Conservation (phyloP, 2,888 invertebrate genomes). For the Prenolepis imparis region DNA sequence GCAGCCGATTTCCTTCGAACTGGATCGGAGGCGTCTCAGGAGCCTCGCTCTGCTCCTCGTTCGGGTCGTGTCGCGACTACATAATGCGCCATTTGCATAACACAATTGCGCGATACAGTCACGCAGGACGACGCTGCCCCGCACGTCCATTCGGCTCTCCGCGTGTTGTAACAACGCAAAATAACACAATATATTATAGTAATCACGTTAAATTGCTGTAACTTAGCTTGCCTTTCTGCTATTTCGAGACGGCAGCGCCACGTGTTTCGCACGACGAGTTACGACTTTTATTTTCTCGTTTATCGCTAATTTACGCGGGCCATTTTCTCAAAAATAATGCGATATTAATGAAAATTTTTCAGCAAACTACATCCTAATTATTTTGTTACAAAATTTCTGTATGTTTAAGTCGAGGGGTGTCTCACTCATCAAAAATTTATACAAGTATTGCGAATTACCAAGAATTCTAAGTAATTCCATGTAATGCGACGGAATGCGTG, state of each 20-base stretch:
- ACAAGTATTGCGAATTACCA: too few relatives aligned
- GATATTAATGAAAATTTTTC: not conserved
- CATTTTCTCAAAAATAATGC: not conserved
- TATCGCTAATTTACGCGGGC: not conserved
- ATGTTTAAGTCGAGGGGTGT: too few relatives aligned
- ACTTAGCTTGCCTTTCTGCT: not conserved
- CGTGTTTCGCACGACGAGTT: not conserved
- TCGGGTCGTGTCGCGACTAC: constrained; percentile 44
- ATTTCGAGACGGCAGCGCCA: constrained; percentile 9
- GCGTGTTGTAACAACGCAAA: constrained; percentile 32
- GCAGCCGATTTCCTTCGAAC: constrained; percentile 42
- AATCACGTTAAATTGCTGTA: constrained; percentile 36
- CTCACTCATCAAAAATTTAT: too few relatives aligned
- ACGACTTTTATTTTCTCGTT: not conserved
- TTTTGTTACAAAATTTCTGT: not conserved
- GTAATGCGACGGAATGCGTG: too few relatives aligned
- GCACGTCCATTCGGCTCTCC: constrained; percentile 3
- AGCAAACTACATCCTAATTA: not conserved
- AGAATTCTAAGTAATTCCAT: too few relatives aligned
- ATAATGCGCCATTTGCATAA: constrained; percentile 52
- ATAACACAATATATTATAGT: constrained; percentile 24
- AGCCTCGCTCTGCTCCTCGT: constrained; percentile 16
- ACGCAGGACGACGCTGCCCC: constrained; percentile 30
- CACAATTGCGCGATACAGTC: constrained; percentile 50
- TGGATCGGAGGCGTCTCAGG: constrained; percentile 28